A percentile compares a stretch with the other conserved stretches of the same genome.
These are phyloP conservation scores for Paraescarpia echinospica DNA, from an alignment of 1,140 invertebrate genomes.

Conservation along the genomic window DNA sequence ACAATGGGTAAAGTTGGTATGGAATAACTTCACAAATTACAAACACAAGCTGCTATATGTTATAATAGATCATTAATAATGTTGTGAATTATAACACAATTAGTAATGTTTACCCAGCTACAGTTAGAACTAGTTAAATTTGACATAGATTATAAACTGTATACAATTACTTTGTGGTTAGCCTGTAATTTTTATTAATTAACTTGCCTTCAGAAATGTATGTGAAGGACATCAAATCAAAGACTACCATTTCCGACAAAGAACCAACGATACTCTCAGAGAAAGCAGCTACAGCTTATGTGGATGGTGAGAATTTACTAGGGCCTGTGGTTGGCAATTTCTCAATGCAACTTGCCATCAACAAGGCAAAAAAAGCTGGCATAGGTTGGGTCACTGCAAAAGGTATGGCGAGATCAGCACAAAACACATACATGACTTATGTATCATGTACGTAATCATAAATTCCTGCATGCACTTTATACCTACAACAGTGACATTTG, in stretches of 20 bases:
- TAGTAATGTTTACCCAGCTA: too few species aligned
- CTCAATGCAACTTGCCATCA: conserved; percentile 85
- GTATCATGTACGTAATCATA: neutral
- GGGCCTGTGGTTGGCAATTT: conserved; percentile 88
- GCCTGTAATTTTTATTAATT: neutral
- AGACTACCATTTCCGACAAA: conserved; percentile 57
- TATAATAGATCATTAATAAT: neutral
- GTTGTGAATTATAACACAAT: neutral
- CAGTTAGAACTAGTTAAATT: too few species aligned
- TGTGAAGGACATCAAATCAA: conserved; percentile 60
- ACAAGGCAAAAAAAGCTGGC: conserved; percentile 80
- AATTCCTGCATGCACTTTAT: neutral
- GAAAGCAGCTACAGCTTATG: conserved; percentile 75
- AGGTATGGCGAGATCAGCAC: conserved; percentile 55
- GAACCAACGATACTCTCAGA: conserved; percentile 72
- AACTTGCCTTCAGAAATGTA: conserved; percentile 61
- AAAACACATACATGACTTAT: too few species aligned
- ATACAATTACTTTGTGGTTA: neutral
- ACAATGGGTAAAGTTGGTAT: neutral
- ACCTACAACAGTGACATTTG: too few species aligned
- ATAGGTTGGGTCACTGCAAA: conserved; percentile 84
- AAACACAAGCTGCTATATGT: neutral
- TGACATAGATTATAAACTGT: too few species aligned
- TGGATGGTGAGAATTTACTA: conserved; percentile 80
- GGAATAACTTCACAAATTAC: neutral